These are phyloP conservation scores for Lepus oiostolus DNA, from an alignment of 2,797 vertebrate species.

Conservation along the genomic window DNA sequence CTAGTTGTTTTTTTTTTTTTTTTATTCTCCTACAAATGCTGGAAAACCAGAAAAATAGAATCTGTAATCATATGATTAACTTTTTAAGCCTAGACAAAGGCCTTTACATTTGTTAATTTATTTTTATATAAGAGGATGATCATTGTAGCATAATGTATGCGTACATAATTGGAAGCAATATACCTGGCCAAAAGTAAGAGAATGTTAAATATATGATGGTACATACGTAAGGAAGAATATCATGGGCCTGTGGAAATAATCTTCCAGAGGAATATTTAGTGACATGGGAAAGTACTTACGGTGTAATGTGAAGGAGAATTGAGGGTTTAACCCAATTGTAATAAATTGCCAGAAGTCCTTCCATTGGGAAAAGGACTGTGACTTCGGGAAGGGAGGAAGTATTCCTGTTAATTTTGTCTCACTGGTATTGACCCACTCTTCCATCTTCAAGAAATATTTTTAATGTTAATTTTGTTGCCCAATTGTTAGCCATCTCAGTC, in stretches of 20 bases:
- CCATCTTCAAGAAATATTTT: constrained; percentile 7
- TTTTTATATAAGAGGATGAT: constrained; percentile 50
- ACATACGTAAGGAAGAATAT: background rate
- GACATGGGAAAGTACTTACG: background rate
- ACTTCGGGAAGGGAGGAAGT: background rate
- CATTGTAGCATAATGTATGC: background rate
- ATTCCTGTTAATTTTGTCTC: constrained; percentile 28
- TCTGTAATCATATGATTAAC: constrained; percentile 3
- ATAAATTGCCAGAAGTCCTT: background rate
- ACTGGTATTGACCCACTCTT: background rate
- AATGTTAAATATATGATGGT: constrained; percentile 32
- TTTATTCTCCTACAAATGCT: background rate
- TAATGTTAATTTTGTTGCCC: background rate
- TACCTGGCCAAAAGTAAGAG: background rate
- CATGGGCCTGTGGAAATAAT: background rate
- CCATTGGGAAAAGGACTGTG: background rate
- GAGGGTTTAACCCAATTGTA: background rate
- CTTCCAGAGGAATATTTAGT: constrained; percentile 22
- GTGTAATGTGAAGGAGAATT: background rate
- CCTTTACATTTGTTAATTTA: constrained; percentile 19
- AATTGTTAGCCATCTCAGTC: background rate
- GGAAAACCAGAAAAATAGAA: background rate
- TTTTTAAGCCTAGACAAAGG: constrained; percentile 14
- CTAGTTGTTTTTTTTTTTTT: background rate
- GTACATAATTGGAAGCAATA: background rate